Evolutionary conservation across 2,113 vertebrate genomes (phyloP).

Genomic region (Elephantulus edwardii): DNA sequence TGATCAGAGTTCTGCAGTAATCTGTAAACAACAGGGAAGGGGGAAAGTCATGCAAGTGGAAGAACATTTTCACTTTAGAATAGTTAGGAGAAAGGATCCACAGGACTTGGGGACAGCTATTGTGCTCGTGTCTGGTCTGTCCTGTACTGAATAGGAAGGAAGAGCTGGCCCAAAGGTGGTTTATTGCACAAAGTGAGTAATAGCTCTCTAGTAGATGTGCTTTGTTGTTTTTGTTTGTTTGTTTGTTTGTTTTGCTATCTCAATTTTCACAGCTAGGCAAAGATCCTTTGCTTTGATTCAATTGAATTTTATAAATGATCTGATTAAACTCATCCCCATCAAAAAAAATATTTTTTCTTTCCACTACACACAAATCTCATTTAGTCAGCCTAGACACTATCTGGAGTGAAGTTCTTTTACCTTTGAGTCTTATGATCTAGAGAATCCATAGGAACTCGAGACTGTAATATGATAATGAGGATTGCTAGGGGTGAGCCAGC

Average conservation of each 20-base stretch:
- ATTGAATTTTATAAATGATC: not conserved
- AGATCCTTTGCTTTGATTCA: not conserved
- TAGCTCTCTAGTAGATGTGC: not conserved
- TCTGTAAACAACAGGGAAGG: not conserved
- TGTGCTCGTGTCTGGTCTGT: not conserved
- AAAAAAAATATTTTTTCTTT: not conserved
- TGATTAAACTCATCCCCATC: not conserved
- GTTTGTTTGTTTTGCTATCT: too few species aligned
- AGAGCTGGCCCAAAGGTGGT: not conserved
- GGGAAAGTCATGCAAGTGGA: too few species aligned
- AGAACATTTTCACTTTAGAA: not conserved
- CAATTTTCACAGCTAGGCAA: slow-evolving; percentile 3
- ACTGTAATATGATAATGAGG: not conserved
- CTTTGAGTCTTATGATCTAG: not conserved
- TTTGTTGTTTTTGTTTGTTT: too few species aligned
- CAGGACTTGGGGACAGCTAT: not conserved
- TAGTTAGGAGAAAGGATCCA: not conserved
- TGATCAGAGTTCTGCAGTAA: not conserved
- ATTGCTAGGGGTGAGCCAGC: not conserved
- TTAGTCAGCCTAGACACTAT: not conserved
- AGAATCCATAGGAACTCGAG: not conserved
- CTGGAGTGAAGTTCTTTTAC: not conserved
- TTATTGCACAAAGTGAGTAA: not conserved
- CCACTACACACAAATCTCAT: not conserved
- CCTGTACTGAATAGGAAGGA: not conserved